Percentiles rank a stretch among this genome's conserved stretches.
Conservation (phyloP, 37 sponge, comb jelly and placozoan species). For the Oscarella lobularis region DNA sequence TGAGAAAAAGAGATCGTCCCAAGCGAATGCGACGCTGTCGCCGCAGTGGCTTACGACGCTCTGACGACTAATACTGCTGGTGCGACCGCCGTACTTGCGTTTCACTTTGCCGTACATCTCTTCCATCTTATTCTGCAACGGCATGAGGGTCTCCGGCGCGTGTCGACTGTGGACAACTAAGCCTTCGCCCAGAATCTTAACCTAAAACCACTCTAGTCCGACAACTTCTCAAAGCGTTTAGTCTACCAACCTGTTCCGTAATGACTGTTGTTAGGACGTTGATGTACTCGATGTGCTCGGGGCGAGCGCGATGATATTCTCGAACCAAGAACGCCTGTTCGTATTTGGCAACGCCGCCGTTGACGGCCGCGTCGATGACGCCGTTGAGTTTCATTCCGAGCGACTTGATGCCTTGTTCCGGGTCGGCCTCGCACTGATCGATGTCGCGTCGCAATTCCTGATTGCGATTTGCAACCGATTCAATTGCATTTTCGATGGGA, state of each 20-base stretch:
- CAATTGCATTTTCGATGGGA: conserved; percentile 70
- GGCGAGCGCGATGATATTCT: conserved; percentile 27
- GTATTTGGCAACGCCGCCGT: conserved; percentile 66
- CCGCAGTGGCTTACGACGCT: too few relatives aligned
- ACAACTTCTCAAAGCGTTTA: conserved; percentile 4
- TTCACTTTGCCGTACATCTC: conserved; percentile 11
- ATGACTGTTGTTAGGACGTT: conserved; percentile 30
- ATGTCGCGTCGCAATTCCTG: conserved; percentile 30
- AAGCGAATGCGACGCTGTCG: too few relatives aligned
- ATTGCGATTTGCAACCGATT: conserved; percentile 44
- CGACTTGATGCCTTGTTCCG: conserved; percentile 39
- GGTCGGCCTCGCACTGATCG: conserved; percentile 24
- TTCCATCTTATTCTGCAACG: conserved; percentile 55
- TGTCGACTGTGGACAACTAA: conserved; percentile 40
- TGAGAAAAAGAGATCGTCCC: too few relatives aligned
- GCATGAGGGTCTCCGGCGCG: conserved; percentile 44
- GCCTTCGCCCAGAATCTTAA: conserved; percentile 35
- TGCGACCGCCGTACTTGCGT: too few relatives aligned
- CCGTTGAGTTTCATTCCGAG: conserved; percentile 77
- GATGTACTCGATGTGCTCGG: conserved; percentile 12
- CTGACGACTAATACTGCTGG: too few relatives aligned
- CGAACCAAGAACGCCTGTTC: conserved; percentile 69
- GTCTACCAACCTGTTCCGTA: conserved; percentile 43
- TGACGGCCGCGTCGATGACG: conserved; percentile 72
- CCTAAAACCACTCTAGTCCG: conserved; percentile 28